Base-by-base conservation (phyloP, 2,888 invertebrate genomes). In the Cheilosia pagana region DNA sequence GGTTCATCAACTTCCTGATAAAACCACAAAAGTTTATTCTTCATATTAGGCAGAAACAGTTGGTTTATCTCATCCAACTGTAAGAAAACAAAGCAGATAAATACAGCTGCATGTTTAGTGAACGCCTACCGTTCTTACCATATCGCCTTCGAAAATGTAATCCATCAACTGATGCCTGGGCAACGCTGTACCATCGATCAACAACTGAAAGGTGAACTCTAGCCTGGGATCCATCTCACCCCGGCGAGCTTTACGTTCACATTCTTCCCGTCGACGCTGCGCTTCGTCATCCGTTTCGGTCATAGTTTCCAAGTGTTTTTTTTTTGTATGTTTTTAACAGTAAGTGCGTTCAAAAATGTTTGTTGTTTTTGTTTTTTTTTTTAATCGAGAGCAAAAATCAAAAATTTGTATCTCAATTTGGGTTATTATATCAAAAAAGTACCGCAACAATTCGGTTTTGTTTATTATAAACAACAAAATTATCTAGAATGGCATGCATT, bases 181-280 rank as follows among this genome's bases (percentile, higher is more conserved):
- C 63, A 97, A 92, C 16, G 95, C 95, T 0, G 97, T 97, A 65
- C 95, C 96, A 89, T 97, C 97, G 90, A 97, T 96, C 87, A 97
- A 93, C 62, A 97, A 94, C 90, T 97, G 97, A 92, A 97, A 97
- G 78, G 96, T 95, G 92, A 97, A 97, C 93, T 97, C 97, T 93
- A 97, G 92, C 83, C 97, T 94, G 89, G 97, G 97, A 92, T 97
- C 97, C 96, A 97, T 97, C 92, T 97, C 97, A 93, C 97, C 97
- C 76, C 97, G 93, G 74, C 97, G 94, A 14, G 97, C 97, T 90
- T 97, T 97, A 88, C 97, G 94, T 93, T 97, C 97, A 95, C 97
- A 97, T 96, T 97, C 97, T 95, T 97, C 97, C 82, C 97, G 94
- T 82, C 97, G 93, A 87, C 94, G 93, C 95, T 95, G 91, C 87